These are phyloP conservation scores for Hydrotaea cyrtoneurina DNA, from an alignment of 2,888 invertebrate species.

Conservation along the genomic window DNA sequence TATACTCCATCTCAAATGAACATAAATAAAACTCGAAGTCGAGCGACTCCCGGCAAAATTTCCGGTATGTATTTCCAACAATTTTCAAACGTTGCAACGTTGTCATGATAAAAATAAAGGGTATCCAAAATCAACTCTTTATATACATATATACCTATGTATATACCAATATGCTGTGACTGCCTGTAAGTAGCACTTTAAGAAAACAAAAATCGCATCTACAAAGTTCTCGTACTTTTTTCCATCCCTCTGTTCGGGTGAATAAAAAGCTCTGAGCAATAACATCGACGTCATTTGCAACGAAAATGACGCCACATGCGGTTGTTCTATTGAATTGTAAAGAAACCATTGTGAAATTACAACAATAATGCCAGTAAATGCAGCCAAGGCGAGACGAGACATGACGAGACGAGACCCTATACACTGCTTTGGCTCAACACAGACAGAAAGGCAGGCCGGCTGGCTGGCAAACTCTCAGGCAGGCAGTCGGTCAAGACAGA, in stretches of 20 bases:
- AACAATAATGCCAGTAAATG: neutral
- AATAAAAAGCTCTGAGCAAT: neutral
- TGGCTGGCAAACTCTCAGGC: slow-evolving; percentile 11
- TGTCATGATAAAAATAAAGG: too few relatives aligned
- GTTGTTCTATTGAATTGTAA: slow-evolving; percentile 56
- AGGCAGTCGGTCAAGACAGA: slow-evolving; percentile 44
- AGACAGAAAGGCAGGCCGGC: slow-evolving; percentile 23
- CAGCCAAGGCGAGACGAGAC: slow-evolving; percentile 35
- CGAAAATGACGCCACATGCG: slow-evolving; percentile 58
- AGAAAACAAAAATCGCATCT: neutral
- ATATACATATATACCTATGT: too few relatives aligned
- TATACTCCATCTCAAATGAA: too few relatives aligned
- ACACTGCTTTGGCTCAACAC: slow-evolving; percentile 8
- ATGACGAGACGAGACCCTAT: slow-evolving; percentile 30
- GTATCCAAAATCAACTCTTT: too few relatives aligned
- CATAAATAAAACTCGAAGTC: too few relatives aligned
- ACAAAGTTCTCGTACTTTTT: neutral
- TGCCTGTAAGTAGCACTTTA: slow-evolving; percentile 23
- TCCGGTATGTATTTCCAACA: too few relatives aligned
- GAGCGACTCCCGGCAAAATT: too few relatives aligned
- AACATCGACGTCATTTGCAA: slow-evolving; percentile 19
- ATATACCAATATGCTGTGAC: slow-evolving; percentile 21
- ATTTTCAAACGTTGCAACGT: too few relatives aligned
- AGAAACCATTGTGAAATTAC: neutral
- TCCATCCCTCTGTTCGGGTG: neutral